Conservation (phyloP, 2,888 invertebrate species). For the Cinara cedri region DNA sequence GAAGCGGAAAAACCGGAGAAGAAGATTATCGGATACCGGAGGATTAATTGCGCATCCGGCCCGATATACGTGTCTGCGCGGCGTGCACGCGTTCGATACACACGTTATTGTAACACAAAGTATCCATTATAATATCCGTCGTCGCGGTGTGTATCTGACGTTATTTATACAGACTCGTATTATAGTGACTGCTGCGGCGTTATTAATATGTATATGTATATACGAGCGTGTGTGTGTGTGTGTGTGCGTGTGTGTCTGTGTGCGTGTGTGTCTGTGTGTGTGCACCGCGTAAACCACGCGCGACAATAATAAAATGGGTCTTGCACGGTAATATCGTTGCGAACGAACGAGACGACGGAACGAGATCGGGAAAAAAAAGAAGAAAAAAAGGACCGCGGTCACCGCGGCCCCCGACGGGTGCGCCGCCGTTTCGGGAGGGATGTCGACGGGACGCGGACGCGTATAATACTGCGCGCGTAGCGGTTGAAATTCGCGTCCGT, state of each 20-base stretch:
- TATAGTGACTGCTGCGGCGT: not conserved
- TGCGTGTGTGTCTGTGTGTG: not conserved
- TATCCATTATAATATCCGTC: conserved; percentile 50
- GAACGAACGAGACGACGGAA: too few species aligned
- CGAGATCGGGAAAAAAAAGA: too few species aligned
- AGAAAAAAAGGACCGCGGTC: too few species aligned
- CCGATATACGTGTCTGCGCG: conserved; percentile 55
- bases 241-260: not conserved
- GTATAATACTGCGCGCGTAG: too few species aligned
- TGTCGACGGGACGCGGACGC: too few species aligned
- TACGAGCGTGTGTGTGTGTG: not conserved
- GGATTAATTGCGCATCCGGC: conserved; percentile 57
- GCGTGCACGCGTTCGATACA: conserved; percentile 22
- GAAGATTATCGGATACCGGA: conserved; percentile 47
- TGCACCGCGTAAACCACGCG: not conserved
- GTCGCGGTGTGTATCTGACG: too few species aligned
- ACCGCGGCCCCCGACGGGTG: too few species aligned
- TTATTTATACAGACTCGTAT: too few species aligned
- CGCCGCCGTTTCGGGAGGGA: too few species aligned
- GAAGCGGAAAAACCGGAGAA: conserved; percentile 41
- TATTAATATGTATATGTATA: conserved; percentile 27
- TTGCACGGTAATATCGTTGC: too few species aligned
- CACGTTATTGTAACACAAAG: conserved; percentile 31
- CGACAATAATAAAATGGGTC: too few species aligned
- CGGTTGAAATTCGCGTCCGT: too few species aligned